Conservation (phyloP, 2,113 vertebrate genomes). For the Neotragus moschatus region DNA sequence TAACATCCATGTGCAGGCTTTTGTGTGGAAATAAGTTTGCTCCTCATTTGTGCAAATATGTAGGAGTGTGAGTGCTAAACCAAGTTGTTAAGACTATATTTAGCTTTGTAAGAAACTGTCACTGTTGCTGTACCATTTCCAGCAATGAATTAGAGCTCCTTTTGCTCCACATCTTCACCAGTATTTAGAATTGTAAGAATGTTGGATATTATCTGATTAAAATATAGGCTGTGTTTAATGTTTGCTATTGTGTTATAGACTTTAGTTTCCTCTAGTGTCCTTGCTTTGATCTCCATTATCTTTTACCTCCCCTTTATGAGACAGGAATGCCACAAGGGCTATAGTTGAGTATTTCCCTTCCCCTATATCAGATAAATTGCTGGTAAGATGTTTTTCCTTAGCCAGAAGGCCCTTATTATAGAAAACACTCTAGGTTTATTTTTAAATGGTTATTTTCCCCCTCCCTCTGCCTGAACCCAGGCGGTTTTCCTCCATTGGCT, state of each 20-base stretch:
- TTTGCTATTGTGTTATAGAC: background rate
- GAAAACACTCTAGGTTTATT: background rate
- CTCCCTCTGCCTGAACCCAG: background rate
- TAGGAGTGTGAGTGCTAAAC: background rate
- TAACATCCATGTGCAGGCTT: background rate
- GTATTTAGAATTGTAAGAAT: background rate
- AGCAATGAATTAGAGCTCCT: background rate
- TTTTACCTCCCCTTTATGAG: background rate
- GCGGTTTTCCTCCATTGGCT: background rate
- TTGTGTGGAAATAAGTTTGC: background rate
- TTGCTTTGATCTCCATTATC: background rate
- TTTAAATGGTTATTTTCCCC: background rate
- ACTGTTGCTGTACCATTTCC: background rate
- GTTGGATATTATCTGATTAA: background rate
- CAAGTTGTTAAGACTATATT: background rate
- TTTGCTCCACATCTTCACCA: background rate
- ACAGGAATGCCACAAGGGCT: background rate
- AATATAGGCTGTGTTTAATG: background rate
- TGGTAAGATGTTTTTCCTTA: background rate
- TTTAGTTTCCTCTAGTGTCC: background rate
- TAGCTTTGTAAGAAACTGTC: background rate
- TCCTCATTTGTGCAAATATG: background rate
- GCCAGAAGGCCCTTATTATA: background rate
- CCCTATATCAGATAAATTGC: background rate
- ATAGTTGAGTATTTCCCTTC: background rate